Base-by-base conservation (phyloP, 92 coral and sea anemone species). In the Palythoa grandiflora region DNA sequence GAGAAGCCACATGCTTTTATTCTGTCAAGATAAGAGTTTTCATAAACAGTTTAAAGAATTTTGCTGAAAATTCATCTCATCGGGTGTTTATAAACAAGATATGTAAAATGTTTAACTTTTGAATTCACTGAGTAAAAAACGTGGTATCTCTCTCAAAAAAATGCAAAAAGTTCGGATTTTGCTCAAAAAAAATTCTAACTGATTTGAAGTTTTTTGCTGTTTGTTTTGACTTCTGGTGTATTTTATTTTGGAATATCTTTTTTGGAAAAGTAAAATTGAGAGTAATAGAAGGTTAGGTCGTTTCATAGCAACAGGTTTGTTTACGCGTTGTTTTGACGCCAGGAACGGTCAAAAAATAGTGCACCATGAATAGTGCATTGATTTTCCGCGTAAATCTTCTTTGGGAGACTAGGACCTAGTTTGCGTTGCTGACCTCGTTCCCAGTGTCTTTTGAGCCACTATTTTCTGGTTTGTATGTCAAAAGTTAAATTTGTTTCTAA, bases 271-370 rank as follows among this genome's bases (percentile, higher is more conserved):
- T 16, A 54, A 60, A 13, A 60, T 16, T 60, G 68, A 13, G 6
- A 16, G 68, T 60, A 60, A 60, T 16, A 60, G 68, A 60, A 60
- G 68, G 68, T 60, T 60, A 60, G 68, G 68, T 60, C 68, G 68
- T 28, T 60, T 60, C 68, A 60, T 60, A 60, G n/a, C 6, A 60
- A 60, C 68, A 60, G 68, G 68, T 13, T 60, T 60, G 68, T 60
- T 60, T 60, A 60, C 68, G 2, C 68, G 68, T 60, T 60, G 68
- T 54, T 60, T 60, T 60, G 68, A 60, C 1, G 6, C 68, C n/a
- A 16, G 68, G n/a, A 60, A 60, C 20, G 68, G 68, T 60, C 68
- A 44, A 44, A 60, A 60, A 60, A 13, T 60, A 60, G 5, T 60
- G 68, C 20, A 60, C n/a, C n/a, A n/a, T n/a, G n/a, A 60, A 13